Evolutionary conservation across 2,797 vertebrate species (phyloP).

Genomic region (Yasuhikotakia modesta): DNA sequence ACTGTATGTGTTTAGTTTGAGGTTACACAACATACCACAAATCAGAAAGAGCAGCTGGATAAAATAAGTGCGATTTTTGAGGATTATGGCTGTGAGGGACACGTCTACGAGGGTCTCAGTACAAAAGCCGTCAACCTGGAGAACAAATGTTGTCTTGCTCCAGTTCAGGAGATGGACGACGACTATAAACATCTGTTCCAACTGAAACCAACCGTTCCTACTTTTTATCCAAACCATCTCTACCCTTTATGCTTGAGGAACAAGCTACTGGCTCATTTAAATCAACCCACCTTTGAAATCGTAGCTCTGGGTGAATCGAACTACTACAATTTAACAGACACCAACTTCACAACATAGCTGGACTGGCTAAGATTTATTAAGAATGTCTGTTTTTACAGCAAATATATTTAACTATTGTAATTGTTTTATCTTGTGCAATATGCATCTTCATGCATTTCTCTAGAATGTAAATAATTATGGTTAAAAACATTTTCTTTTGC

Average conservation of each 20-base stretch:
- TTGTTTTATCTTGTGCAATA: not conserved
- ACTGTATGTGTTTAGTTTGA: not conserved
- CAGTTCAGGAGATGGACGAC: constrained; percentile 12
- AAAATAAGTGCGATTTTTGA: constrained; percentile 29
- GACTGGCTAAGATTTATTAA: not conserved
- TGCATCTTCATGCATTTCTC: not conserved
- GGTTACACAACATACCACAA: constrained; percentile 2
- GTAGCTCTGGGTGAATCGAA: not conserved
- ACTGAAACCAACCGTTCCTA: not conserved
- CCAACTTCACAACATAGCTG: not conserved
- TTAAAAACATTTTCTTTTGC: not conserved
- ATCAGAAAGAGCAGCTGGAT: constrained; percentile 20
- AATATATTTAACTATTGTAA: not conserved
- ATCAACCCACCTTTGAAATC: not conserved
- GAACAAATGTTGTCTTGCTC: not conserved
- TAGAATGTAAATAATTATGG: constrained; percentile 10
- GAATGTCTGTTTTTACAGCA: not conserved
- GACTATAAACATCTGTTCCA: constrained; percentile 35
- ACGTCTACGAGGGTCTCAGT: not conserved
- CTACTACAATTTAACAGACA: constrained; percentile 3
- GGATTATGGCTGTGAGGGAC: not conserved
- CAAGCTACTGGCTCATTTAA: not conserved
- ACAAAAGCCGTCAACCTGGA: not conserved
- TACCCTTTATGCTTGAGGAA: constrained; percentile 8
- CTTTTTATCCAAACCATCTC: constrained; percentile 37